Percentiles rank a stretch among this genome's conserved stretches.
These are phyloP conservation scores for Anadara kagoshimensis DNA, from an alignment of 1,140 invertebrate genomes.

Conservation along the genomic window DNA sequence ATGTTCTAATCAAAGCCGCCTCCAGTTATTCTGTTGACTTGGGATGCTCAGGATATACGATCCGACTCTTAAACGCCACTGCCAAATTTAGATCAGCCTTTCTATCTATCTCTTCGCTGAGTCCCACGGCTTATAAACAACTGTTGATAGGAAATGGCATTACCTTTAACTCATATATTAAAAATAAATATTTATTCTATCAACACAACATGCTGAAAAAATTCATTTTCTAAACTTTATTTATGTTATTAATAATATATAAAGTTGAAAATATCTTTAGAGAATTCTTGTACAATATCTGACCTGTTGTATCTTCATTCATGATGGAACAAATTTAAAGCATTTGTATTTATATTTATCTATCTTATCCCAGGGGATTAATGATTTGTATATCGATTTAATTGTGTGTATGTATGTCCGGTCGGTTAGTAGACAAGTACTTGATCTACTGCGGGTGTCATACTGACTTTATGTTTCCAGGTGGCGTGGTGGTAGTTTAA, in stretches of 20 bases:
- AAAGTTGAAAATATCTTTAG: constrained; percentile 9
- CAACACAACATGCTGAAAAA: constrained; percentile 19
- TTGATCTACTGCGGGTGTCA: constrained; percentile 41
- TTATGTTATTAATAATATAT: constrained; percentile 16
- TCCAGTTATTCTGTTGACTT: constrained; percentile 42
- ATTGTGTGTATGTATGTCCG: constrained; percentile 30
- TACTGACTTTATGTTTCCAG: constrained; percentile 8
- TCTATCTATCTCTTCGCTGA: too few relatives aligned
- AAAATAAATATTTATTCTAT: too few relatives aligned
- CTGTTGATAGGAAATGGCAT: constrained; percentile 17
- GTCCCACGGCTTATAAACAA: not conserved
- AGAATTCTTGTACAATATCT: constrained; percentile 8
- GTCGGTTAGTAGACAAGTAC: constrained; percentile 44
- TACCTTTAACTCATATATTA: constrained; percentile 23
- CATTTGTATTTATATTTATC: constrained; percentile 38
- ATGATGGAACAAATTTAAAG: constrained; percentile 32
- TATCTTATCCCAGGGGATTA: constrained; percentile 39
- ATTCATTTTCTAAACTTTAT: constrained; percentile 25
- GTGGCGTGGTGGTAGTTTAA: too few relatives aligned
- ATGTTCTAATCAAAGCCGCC: constrained; percentile 15
- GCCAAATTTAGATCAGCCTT: constrained; percentile 35
- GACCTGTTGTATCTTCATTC: constrained; percentile 28
- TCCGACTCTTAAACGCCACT: constrained; percentile 25
- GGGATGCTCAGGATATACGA: constrained; percentile 36
- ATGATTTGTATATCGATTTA: constrained; percentile 22